Evolutionary conservation across 2,888 invertebrate genomes (phyloP).

Genomic region (Stegophylla sp.): DNA sequence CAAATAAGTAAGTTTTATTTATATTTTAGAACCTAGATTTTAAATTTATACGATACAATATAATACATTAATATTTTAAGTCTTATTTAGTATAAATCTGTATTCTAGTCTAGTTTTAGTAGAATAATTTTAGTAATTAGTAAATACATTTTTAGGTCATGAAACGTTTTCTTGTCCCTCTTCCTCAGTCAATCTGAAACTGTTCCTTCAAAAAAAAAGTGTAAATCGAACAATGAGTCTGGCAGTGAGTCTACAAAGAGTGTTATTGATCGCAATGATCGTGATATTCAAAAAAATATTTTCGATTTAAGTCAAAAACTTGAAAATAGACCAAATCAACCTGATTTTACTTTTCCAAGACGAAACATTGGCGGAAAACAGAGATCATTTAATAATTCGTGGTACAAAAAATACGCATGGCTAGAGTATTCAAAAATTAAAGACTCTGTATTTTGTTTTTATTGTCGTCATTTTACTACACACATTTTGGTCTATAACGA

Average conservation of each 20-base stretch:
- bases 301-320: conserved; percentile 11
- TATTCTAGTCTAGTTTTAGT: conserved; percentile 13
- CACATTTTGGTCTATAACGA: neutral
- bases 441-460: conserved; percentile 24
- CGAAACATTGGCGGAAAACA: conserved; percentile 15
- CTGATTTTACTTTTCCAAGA: conserved; percentile 7
- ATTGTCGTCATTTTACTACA: conserved; percentile 4
- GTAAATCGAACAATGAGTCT: neutral
- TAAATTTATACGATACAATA: neutral
- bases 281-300: conserved; percentile 14
- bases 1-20: conserved; percentile 29
- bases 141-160: neutral
- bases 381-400: conserved; percentile 12
- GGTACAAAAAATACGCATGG: conserved; percentile 28
- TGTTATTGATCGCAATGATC: neutral
- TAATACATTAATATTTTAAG: too few relatives aligned
- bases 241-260: conserved; percentile 8
- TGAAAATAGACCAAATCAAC: conserved; percentile 29
- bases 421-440: conserved; percentile 18
- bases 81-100: too few relatives aligned
- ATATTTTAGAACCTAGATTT: neutral
- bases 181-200: neutral
- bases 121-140: conserved; percentile 10
- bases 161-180: neutral
- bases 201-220: conserved; percentile 15